phyloP scores from a whole-genome alignment of 1,140 invertebrate species.

The Drosophila quadrilineata region DNA sequence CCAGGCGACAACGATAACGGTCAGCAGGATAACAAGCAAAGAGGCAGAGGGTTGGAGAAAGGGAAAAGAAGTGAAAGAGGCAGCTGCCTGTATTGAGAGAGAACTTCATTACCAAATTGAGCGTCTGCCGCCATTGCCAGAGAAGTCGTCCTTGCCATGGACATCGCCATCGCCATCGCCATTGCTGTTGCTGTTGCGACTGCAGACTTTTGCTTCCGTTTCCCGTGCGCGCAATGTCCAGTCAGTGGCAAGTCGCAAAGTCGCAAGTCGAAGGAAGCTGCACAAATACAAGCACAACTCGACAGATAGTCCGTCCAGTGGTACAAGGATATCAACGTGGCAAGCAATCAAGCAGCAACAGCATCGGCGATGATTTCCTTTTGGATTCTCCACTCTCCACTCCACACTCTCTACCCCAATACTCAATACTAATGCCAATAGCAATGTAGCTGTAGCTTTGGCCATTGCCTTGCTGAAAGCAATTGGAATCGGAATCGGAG shows the following conservation, averaged over 20 bases:
- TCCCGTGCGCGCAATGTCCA: slow-evolving; percentile 66
- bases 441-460: background rate
- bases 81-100: slow-evolving; percentile 35
- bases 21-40: background rate
- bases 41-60: background rate
- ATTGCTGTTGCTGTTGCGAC: slow-evolving; percentile 46
- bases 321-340: slow-evolving; percentile 74
- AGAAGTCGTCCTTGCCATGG: too few species aligned
- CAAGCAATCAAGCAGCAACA: slow-evolving; percentile 64
- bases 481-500: too few species aligned
- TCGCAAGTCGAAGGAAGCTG: slow-evolving; percentile 65
- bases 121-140: slow-evolving; percentile 57
- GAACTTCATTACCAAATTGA: slow-evolving; percentile 78
- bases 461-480: slow-evolving; percentile 15
- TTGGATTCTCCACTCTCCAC: slow-evolving; percentile 33
- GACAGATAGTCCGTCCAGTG: too few species aligned
- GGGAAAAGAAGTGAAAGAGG: background rate
- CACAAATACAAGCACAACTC: slow-evolving; percentile 66
- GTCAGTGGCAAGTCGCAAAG: too few species aligned
- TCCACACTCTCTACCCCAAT: slow-evolving; percentile 11
- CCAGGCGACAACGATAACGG: slow-evolving; percentile 5
- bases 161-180: too few species aligned
- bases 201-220: slow-evolving; percentile 65
- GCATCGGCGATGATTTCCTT: slow-evolving; percentile 65
- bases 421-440: slow-evolving; percentile 10